These are phyloP conservation scores for Takifugu bimaculatus DNA, from an alignment of 2,113 vertebrate genomes.

Conservation along the genomic window DNA sequence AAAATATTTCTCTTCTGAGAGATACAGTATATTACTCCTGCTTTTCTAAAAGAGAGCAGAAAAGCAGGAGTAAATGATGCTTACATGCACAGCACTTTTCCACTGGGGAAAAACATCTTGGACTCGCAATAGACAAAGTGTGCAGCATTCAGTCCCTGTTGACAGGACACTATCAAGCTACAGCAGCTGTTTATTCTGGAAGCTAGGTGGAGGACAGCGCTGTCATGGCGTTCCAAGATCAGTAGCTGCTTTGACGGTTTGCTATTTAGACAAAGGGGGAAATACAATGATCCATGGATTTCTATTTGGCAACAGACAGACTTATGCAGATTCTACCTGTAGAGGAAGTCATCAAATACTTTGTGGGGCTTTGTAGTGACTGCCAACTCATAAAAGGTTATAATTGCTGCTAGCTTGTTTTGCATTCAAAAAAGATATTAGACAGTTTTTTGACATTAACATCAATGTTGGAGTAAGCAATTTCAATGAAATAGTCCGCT, in stretches of 20 bases:
- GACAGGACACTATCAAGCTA: conserved; percentile 61
- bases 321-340: conserved; percentile 27
- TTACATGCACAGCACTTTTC: conserved; percentile 26
- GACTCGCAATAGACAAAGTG: conserved; percentile 58
- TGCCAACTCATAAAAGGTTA: too few relatives aligned
- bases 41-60: background rate
- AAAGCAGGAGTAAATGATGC: conserved; percentile 23
- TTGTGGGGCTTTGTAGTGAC: too few relatives aligned
- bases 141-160: conserved; percentile 47
- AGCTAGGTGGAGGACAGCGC: conserved; percentile 34
- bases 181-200: conserved; percentile 71
- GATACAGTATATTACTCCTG: too few relatives aligned
- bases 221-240: conserved; percentile 63
- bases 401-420: too few relatives aligned
- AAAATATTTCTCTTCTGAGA: too few relatives aligned
- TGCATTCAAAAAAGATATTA: too few relatives aligned
- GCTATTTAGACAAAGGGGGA: conserved; percentile 42
- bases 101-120: conserved; percentile 49
- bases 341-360: background rate
- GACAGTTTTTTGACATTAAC: too few relatives aligned
- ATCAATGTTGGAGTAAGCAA: too few relatives aligned
- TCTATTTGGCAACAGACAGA: conserved; percentile 14
- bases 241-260: conserved; percentile 51
- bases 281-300: conserved; percentile 49
- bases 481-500: too few relatives aligned